Percentiles rank a stretch among this genome's conserved stretches.
These are phyloP conservation scores for Oncorhynchus masou DNA, from an alignment of 2,113 vertebrate genomes.

Conservation along the genomic window DNA sequence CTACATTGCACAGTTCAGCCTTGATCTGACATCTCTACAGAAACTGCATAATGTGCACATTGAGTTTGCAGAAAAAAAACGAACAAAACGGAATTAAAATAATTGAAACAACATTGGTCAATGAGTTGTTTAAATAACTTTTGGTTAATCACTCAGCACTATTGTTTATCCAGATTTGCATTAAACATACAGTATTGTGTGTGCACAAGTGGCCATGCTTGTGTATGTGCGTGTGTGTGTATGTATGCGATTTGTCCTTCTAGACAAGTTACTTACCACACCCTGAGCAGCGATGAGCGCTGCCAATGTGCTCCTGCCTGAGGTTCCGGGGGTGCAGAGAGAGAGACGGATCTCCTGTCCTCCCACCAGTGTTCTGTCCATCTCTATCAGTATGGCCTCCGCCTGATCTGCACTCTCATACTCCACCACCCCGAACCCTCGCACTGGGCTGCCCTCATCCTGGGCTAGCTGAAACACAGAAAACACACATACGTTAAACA, in stretches of 20 bases:
- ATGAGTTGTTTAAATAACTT: no score
- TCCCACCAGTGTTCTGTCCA: slow-evolving; percentile 74
- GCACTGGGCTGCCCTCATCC: slow-evolving; percentile 84
- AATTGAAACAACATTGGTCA: no score
- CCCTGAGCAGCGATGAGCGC: slow-evolving; percentile 91
- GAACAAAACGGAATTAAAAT: no score
- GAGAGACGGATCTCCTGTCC: slow-evolving; percentile 86
- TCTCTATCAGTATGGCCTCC: slow-evolving; percentile 79
- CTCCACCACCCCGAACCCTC: slow-evolving; percentile 91
- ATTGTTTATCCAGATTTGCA: no score
- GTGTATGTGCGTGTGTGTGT: slow-evolving; percentile 4
- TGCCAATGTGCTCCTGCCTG: slow-evolving; percentile 92
- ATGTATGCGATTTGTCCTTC: not conserved
- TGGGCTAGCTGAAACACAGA: slow-evolving; percentile 82
- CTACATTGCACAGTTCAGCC: no score
- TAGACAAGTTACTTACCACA: slow-evolving; percentile 80
- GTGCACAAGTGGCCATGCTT: not conserved
- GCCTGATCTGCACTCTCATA: slow-evolving; percentile 88
- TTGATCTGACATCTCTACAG: no score
- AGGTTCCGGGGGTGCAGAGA: slow-evolving; percentile 88
- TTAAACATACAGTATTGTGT: no score
- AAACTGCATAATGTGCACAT: no score
- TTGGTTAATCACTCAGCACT: no score
- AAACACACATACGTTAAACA: not conserved
- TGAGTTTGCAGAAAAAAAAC: no score